phyloP scores from a whole-genome alignment of 2,888 invertebrate genomes.

The Drosophila tripunctata region DNA sequence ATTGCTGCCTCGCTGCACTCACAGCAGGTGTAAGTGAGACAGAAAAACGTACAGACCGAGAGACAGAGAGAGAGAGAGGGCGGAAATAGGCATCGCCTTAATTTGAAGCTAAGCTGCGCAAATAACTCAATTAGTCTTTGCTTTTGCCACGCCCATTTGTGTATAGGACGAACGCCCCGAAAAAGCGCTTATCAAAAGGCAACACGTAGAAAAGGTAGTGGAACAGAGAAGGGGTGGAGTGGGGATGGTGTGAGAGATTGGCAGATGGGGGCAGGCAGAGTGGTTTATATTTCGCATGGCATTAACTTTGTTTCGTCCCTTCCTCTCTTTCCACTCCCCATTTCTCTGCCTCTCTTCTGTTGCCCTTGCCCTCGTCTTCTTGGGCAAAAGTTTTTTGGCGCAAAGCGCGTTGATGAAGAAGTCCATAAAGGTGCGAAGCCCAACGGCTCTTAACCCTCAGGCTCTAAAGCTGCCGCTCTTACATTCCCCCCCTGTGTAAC shows the following conservation, averaged over 20 bases:
- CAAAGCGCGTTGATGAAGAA: constrained; percentile 68
- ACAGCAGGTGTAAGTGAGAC: background rate
- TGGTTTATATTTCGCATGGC: constrained; percentile 31
- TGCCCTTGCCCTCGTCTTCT: constrained; percentile 42
- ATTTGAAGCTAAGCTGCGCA: constrained; percentile 56
- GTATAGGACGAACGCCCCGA: background rate
- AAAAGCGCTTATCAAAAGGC: constrained; percentile 23
- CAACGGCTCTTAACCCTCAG: constrained; percentile 24
- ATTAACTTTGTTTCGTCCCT: constrained; percentile 54
- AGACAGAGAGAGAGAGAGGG: background rate
- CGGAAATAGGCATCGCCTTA: constrained; percentile 1
- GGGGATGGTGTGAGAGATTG: background rate
- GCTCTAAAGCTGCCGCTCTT: background rate
- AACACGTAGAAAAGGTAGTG: background rate
- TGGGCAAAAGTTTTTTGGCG: constrained; percentile 37
- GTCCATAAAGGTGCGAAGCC: constrained; percentile 67
- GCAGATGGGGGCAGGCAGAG: background rate
- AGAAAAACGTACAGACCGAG: background rate
- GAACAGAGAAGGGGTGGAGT: background rate
- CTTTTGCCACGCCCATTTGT: constrained; percentile 34
- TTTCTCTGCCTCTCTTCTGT: background rate
- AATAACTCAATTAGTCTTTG: constrained; percentile 70
- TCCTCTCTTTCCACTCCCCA: background rate
- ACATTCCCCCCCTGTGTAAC: no score
- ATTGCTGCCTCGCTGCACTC: constrained; percentile 3